These are phyloP conservation scores for Orthosia gothica DNA, from an alignment of 2,888 invertebrate genomes.

Conservation along the genomic window DNA sequence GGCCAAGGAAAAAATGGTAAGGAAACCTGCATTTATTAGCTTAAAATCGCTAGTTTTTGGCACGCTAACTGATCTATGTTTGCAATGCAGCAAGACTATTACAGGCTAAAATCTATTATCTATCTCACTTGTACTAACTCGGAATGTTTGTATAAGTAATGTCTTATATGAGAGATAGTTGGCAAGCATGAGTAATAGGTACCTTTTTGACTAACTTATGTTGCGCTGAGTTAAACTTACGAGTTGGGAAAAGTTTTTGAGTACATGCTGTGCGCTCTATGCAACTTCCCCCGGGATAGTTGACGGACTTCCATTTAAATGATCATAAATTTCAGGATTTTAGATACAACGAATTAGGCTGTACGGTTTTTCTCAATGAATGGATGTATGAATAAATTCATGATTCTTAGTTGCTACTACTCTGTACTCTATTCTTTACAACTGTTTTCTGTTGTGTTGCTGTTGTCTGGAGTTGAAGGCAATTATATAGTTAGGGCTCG, in stretches of 20 bases:
- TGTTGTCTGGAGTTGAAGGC: no score
- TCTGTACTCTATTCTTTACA: no score
- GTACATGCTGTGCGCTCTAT: background rate
- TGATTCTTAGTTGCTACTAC: no score
- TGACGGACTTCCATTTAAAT: no score
- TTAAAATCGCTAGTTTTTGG: background rate
- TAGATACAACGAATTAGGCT: no score
- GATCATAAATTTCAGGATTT: no score
- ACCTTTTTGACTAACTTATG: no score
- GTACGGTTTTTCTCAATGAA: no score
- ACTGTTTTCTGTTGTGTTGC: no score
- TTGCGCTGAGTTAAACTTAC: background rate
- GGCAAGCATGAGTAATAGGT: background rate
- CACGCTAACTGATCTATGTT: slow-evolving; percentile 12
- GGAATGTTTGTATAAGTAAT: background rate
- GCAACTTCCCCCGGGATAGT: background rate
- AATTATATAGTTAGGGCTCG: no score
- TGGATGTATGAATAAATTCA: no score
- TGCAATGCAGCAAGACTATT: slow-evolving; percentile 5
- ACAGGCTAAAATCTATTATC: background rate
- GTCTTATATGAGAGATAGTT: background rate
- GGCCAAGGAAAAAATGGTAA: background rate
- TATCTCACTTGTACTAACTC: background rate
- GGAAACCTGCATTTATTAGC: slow-evolving; percentile 7
- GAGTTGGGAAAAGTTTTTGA: background rate